Conservation (phyloP, 1,140 invertebrate species). For the Colletes latitarsis region DNA sequence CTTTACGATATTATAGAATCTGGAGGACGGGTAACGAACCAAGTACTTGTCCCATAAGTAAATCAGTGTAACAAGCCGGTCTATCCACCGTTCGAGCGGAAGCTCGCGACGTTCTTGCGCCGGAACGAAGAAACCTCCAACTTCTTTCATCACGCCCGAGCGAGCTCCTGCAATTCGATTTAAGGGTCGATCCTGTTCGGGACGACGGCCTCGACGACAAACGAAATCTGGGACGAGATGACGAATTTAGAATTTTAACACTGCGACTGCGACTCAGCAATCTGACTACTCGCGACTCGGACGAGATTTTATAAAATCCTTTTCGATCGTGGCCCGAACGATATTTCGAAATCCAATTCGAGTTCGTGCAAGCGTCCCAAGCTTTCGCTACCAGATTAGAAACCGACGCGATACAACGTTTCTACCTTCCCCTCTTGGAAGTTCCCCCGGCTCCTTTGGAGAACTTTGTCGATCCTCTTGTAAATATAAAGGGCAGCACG, state of each 20-base stretch:
- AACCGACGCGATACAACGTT: conserved; percentile 56
- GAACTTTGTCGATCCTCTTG: conserved; percentile 33
- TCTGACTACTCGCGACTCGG: conserved; percentile 26
- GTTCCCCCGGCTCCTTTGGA: too few species aligned
- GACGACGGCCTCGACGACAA: conserved; percentile 1
- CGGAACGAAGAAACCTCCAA: conserved; percentile 54
- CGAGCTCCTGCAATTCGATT: conserved; percentile 61
- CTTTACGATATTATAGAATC: conserved; percentile 61
- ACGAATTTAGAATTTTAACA: conserved; percentile 50
- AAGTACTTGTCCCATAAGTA: conserved; percentile 63
- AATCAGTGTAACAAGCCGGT: conserved; percentile 68
- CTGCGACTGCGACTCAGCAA: neutral
- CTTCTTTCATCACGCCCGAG: conserved; percentile 62
- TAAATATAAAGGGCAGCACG: conserved; percentile 32
- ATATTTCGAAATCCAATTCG: neutral
- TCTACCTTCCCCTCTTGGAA: neutral
- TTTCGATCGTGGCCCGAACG: neutral
- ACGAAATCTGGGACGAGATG: conserved; percentile 41
- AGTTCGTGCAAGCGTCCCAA: too few species aligned
- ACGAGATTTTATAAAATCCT: neutral
- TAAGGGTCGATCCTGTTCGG: conserved; percentile 60
- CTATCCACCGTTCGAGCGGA: conserved; percentile 62
- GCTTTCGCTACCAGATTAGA: too few species aligned
- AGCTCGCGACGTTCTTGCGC: conserved; percentile 46
- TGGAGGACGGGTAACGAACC: conserved; percentile 63